phyloP scores from a whole-genome alignment of 2,888 invertebrate genomes.

The Ochlodes sylvanus region DNA sequence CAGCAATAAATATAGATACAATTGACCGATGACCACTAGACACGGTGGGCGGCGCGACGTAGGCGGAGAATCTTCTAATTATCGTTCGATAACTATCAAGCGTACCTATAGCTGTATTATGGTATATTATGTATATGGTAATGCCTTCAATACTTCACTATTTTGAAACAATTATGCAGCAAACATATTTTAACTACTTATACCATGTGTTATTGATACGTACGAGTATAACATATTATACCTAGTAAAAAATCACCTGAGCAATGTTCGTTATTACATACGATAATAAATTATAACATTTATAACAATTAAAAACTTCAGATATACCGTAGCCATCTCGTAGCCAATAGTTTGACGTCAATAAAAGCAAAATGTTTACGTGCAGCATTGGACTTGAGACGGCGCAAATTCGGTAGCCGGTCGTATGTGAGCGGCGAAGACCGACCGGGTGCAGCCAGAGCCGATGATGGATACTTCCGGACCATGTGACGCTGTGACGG shows the following conservation, averaged over 20 bases:
- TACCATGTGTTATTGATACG: too few relatives aligned
- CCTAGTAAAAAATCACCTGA: neutral
- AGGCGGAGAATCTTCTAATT: conserved; percentile 49
- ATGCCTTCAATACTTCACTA: conserved; percentile 20
- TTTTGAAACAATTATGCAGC: conserved; percentile 7
- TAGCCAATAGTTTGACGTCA: conserved; percentile 35
- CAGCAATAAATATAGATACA: conserved; percentile 44
- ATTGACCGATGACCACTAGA: conserved; percentile 47
- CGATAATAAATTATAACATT: conserved; percentile 7
- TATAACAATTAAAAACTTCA: neutral
- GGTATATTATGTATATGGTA: conserved; percentile 36
- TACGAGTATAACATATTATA: too few relatives aligned
- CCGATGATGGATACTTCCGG: conserved; percentile 71
- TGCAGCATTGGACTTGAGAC: conserved; percentile 45
- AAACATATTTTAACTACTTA: neutral
- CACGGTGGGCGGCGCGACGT: conserved; percentile 48
- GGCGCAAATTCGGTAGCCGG: conserved; percentile 38
- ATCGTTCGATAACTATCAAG: conserved; percentile 47
- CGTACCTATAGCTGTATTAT: conserved; percentile 47
- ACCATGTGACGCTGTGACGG: conserved; percentile 44
- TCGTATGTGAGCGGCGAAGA: conserved; percentile 2
- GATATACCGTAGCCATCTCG: conserved; percentile 7
- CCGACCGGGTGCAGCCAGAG: conserved; percentile 27
- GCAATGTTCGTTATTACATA: conserved; percentile 9
- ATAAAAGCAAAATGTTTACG: conserved; percentile 46